phyloP scores from a whole-genome alignment of 2,113 vertebrate species.

The Steatornis caripensis region DNA sequence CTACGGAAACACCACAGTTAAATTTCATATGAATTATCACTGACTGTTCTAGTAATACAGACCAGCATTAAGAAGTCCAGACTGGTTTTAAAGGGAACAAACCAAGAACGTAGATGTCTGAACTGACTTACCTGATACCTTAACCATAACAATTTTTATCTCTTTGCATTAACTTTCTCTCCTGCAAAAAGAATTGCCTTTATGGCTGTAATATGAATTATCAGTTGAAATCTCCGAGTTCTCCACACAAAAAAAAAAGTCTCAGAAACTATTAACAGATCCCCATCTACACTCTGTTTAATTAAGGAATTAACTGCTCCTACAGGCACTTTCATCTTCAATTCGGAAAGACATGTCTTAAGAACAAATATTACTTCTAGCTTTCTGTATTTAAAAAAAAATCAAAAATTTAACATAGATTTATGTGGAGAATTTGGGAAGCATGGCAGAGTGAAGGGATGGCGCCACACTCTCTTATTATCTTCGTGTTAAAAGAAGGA shows the following conservation, averaged over 20 bases:
- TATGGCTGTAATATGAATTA: not conserved
- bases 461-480: not conserved
- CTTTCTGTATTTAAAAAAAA: not conserved
- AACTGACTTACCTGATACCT: not conserved
- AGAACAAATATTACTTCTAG: not conserved
- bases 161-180: not conserved
- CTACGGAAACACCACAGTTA: conserved; percentile 34
- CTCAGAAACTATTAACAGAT: not conserved
- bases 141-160: not conserved
- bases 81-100: not conserved
- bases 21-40: not conserved
- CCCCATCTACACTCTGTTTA: not conserved
- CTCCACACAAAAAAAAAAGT: not conserved
- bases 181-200: not conserved
- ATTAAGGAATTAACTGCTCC: not conserved
- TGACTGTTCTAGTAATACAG: not conserved
- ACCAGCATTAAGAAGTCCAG: not conserved
- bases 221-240: not conserved
- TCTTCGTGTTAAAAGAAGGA: not conserved
- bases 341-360: not conserved
- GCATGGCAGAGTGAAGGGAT: not conserved
- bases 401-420: not conserved
- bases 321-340: not conserved
- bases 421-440: not conserved
- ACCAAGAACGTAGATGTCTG: not conserved